Evolutionary conservation across 2,797 vertebrate genomes (phyloP).

Genomic region (Botia almorhae): DNA sequence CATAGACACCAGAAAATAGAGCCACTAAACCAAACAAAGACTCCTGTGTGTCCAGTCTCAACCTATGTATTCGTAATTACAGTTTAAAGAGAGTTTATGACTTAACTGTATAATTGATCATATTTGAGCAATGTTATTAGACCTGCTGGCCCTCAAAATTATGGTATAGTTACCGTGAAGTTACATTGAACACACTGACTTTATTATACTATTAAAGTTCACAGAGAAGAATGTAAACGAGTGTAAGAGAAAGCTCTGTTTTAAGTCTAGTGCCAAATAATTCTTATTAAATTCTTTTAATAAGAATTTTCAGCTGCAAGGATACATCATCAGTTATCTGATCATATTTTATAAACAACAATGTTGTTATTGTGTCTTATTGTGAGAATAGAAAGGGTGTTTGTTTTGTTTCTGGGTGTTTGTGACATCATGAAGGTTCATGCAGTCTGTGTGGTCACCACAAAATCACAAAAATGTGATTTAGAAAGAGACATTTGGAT

Average conservation of each 20-base stretch:
- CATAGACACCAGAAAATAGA: neutral
- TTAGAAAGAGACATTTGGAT: no score
- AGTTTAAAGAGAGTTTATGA: neutral
- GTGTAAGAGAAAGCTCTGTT: neutral
- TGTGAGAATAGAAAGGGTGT: neutral
- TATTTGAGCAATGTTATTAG: neutral
- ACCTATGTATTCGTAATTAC: neutral
- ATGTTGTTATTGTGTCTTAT: neutral
- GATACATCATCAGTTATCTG: neutral
- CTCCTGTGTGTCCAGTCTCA: neutral
- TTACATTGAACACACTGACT: neutral
- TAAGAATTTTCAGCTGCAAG: neutral
- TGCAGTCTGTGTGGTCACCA: neutral
- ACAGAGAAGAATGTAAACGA: neutral
- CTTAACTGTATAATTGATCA: neutral
- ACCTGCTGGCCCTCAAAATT: neutral
- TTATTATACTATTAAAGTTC: neutral
- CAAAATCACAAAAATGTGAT: neutral
- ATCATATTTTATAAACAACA: neutral
- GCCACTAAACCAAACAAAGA: neutral
- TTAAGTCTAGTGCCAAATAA: neutral
- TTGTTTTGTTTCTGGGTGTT: neutral
- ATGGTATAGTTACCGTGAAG: neutral
- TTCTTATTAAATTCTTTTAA: neutral
- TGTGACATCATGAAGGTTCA: neutral